These are phyloP conservation scores for Calliphora vomitoria DNA, from an alignment of 2,888 invertebrate species.

Conservation along the genomic window DNA sequence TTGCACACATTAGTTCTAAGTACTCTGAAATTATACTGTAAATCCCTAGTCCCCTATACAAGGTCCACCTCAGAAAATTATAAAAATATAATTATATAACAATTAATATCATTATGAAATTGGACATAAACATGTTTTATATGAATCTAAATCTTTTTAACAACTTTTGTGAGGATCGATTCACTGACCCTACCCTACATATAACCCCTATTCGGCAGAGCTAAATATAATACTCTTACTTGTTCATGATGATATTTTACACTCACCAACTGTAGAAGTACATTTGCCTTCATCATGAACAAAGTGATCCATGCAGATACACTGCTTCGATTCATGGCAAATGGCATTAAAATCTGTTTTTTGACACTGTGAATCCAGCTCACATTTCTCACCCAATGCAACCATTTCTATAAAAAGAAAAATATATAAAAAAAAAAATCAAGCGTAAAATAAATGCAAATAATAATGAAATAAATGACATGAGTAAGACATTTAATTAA, in stretches of 20 bases:
- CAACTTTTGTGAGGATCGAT: too few relatives aligned
- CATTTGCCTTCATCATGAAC: constrained; percentile 76
- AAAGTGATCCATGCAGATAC: constrained; percentile 79
- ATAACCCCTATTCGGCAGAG: too few relatives aligned
- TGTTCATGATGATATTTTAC: not conserved
- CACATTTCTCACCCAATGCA: constrained; percentile 77
- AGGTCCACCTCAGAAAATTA: too few relatives aligned
- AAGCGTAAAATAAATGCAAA: constrained; percentile 29
- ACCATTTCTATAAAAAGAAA: constrained; percentile 74
- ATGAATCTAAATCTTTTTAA: too few relatives aligned
- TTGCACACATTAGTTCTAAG: too few relatives aligned
- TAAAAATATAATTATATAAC: too few relatives aligned
- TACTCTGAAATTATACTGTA: too few relatives aligned
- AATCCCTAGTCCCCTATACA: too few relatives aligned
- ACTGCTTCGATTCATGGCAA: constrained; percentile 76
- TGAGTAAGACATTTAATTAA: constrained; percentile 44
- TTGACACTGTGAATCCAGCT: constrained; percentile 79
- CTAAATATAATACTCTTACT: too few relatives aligned
- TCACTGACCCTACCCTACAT: too few relatives aligned
- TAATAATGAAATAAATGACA: not conserved
- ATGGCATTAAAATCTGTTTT: constrained; percentile 77
- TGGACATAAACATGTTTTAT: too few relatives aligned
- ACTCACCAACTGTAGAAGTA: constrained; percentile 79
- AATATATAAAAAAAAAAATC: not conserved
- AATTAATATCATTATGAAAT: too few relatives aligned